These are phyloP conservation scores for Probaryconus sp. DNA, from an alignment of 1,140 invertebrate genomes.

Conservation along the genomic window DNA sequence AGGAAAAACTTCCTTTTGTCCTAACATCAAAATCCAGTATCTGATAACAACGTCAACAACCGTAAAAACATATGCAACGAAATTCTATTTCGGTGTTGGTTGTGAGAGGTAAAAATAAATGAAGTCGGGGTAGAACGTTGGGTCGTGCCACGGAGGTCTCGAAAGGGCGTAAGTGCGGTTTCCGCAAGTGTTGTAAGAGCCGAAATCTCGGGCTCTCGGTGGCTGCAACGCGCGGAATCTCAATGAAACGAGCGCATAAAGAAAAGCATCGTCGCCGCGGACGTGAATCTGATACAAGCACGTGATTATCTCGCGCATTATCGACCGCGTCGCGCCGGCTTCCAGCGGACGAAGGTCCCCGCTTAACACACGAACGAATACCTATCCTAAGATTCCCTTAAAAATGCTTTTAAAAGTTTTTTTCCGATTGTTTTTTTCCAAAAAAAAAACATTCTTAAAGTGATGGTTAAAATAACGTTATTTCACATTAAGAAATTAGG, in stretches of 20 bases:
- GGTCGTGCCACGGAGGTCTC: background rate
- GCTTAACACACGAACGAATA: no score
- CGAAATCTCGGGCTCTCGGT: background rate
- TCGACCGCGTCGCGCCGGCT: slow-evolving; percentile 55
- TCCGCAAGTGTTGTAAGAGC: background rate
- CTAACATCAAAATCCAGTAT: no score
- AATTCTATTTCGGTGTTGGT: background rate
- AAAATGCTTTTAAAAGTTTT: no score
- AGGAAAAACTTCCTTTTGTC: no score
- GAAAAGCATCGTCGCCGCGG: slow-evolving; percentile 13
- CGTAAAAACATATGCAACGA: no score
- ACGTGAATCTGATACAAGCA: slow-evolving; percentile 54
- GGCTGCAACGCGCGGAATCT: slow-evolving; percentile 1
- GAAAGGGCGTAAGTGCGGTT: slow-evolving; percentile 12
- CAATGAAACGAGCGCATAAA: slow-evolving; percentile 8
- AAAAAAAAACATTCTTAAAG: no score
- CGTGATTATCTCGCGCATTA: slow-evolving; percentile 62
- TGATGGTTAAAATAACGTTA: no score
- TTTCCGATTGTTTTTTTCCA: no score
- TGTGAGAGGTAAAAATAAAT: slow-evolving; percentile 12
- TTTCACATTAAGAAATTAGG: no score
- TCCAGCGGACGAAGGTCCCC: slow-evolving; percentile 20
- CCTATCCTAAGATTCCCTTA: no score
- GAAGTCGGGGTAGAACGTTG: slow-evolving; percentile 1
- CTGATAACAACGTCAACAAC: no score